A percentile compares a stretch with the other conserved stretches of the same genome.
These are phyloP conservation scores for Ctenosaura bakeri DNA, from an alignment of 2,797 vertebrate species.

Conservation along the genomic window DNA sequence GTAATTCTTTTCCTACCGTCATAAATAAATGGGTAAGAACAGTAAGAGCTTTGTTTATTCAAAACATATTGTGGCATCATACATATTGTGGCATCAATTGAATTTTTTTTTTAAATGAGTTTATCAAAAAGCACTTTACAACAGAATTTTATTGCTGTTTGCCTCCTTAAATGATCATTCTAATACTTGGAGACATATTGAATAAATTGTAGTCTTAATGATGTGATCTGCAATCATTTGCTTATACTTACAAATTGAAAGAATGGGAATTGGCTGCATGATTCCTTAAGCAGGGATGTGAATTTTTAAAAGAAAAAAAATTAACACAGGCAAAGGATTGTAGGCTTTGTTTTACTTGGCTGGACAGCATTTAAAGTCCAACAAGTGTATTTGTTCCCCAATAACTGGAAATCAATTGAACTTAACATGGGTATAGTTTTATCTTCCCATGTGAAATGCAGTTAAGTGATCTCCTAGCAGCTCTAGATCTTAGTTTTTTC, in stretches of 20 bases:
- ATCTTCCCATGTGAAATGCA: slow-evolving; percentile 59
- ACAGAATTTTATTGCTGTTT: slow-evolving; percentile 78
- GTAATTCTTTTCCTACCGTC: slow-evolving; percentile 67
- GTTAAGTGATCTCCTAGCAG: slow-evolving; percentile 67
- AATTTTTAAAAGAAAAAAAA: slow-evolving; percentile 48
- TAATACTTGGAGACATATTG: slow-evolving; percentile 84
- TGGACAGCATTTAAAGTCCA: slow-evolving; percentile 62
- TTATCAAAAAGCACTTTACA: slow-evolving; percentile 83
- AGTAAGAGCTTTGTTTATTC: slow-evolving; percentile 66
- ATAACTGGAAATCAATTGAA: slow-evolving; percentile 69
- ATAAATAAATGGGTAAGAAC: slow-evolving; percentile 69
- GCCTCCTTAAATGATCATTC: slow-evolving; percentile 77
- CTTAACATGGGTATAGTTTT: slow-evolving; percentile 55
- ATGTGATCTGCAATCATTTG: slow-evolving; percentile 81
- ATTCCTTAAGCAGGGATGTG: slow-evolving; percentile 65
- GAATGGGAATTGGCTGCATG: slow-evolving; percentile 74
- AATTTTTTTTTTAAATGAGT: slow-evolving; percentile 49
- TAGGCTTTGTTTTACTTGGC: slow-evolving; percentile 72
- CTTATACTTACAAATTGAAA: slow-evolving; percentile 74
- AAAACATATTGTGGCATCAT: no score
- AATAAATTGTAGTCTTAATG: slow-evolving; percentile 82
- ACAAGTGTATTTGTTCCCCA: slow-evolving; percentile 62
- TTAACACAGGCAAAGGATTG: slow-evolving; percentile 61
- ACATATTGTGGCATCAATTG: slow-evolving; percentile 58
- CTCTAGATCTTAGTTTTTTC: slow-evolving; percentile 66